Base-by-base conservation (phyloP, 2,888 invertebrate genomes). In the Morpho achilles region DNA sequence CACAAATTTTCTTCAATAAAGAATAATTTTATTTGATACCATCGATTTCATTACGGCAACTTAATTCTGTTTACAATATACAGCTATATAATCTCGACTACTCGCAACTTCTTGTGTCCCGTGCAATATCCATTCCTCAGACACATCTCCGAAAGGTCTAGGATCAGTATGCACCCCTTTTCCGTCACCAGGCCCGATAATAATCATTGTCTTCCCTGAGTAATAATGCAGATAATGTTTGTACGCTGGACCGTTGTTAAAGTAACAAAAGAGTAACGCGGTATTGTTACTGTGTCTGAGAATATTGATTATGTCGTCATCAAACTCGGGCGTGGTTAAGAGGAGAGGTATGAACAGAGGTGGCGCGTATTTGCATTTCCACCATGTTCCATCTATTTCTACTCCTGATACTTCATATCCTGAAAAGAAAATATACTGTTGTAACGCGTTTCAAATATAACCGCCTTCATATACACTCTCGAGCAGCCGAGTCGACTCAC, bases 371-470 rank as follows among this genome's bases (percentile, higher is more conserved):
- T 91, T 93, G 73, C 95, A 94, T 49, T 84, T 88, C 96, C 96
- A 97, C 96, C 96, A 97, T 0, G 92, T 92, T 51, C 92, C 89
- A 77, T 96, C 96, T n/a, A 95, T 88, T 89, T 97, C 96, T 45
- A 95, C 80, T 6, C 96, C 96, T 56, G 90, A 80, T 0, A 95
- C 92, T 8, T 91, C 80, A n/a, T 93, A 72, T 58, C 91, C 94
- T 94, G 77, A 7, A 84, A 84, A n/a, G n/a, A n/a, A n/a, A n/a
- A n/a, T n/a, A n/a, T n/a, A n/a, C n/a, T n/a, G n/a, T n/a, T n/a
- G n/a, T n/a, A n/a, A n/a, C n/a, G n/a, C n/a, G n/a, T n/a, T n/a
- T n/a, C n/a, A n/a, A n/a, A n/a, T n/a, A n/a, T n/a, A n/a, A n/a
- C n/a, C n/a, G n/a, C n/a, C n/a, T n/a, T n/a, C n/a, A n/a, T n/a